phyloP scores from a whole-genome alignment of 2,113 vertebrate genomes.

The Scomber scombrus region DNA sequence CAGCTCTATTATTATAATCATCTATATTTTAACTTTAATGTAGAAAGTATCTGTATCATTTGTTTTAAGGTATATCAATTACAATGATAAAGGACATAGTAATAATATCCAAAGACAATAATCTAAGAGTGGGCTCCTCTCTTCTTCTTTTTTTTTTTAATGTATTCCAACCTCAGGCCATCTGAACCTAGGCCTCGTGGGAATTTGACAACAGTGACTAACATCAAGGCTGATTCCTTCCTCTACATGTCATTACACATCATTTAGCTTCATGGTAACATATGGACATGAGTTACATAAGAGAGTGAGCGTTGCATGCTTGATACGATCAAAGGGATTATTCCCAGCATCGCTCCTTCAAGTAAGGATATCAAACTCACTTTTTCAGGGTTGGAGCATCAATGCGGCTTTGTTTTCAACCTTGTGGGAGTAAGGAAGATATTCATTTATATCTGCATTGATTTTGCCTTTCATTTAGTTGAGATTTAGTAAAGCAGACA shows the following conservation, averaged over 20 bases:
- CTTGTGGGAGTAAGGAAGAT: not conserved
- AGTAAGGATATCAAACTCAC: not conserved
- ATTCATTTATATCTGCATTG: not conserved
- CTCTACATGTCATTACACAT: not conserved
- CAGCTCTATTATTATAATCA: too few species aligned
- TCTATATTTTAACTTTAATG: too few species aligned
- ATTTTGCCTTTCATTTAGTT: not conserved
- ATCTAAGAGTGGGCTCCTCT: not conserved
- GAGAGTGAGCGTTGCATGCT: not conserved
- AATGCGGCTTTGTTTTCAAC: not conserved
- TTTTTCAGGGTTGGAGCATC: not conserved
- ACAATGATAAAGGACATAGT: too few species aligned
- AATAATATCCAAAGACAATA: too few species aligned
- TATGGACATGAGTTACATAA: not conserved
- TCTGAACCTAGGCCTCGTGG: constrained; percentile 11
- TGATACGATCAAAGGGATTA: not conserved
- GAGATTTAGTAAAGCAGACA: not conserved
- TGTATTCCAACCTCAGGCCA: not conserved
- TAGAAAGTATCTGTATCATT: too few species aligned
- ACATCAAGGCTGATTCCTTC: constrained; percentile 3
- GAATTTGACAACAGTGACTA: constrained; percentile 9
- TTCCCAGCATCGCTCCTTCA: not conserved
- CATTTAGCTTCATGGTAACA: not conserved
- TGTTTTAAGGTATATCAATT: not conserved
- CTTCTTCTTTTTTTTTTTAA: not conserved